Percentiles rank a stretch among this genome's conserved stretches.
Evolutionary conservation across 2,888 invertebrate species (phyloP).

Genomic region (Drosophila tripunctata): DNA sequence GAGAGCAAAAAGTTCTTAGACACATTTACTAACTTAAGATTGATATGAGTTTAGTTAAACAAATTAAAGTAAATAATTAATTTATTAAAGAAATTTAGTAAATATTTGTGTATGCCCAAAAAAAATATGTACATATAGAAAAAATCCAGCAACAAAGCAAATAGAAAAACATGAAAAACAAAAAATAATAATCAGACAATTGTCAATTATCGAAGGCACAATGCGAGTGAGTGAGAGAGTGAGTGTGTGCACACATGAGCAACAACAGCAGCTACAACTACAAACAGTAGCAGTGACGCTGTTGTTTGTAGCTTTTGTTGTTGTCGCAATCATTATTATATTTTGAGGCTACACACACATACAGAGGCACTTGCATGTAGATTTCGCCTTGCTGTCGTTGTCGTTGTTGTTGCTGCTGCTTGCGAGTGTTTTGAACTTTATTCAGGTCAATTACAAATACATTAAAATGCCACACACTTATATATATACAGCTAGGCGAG

Average conservation of each 20-base stretch:
- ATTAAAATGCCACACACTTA: constrained; percentile 77
- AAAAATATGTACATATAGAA: no score
- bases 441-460: constrained; percentile 84
- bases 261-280: constrained; percentile 40
- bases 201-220: constrained; percentile 74
- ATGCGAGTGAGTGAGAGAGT: constrained; percentile 1
- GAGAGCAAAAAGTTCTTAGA: no score
- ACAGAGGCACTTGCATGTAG: constrained; percentile 64
- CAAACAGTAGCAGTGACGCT: constrained; percentile 37
- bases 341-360: constrained; percentile 73
- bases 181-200: constrained; percentile 70
- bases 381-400: constrained; percentile 74
- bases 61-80: no score
- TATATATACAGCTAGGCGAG: constrained; percentile 27
- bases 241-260: constrained; percentile 9
- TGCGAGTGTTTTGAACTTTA: constrained; percentile 83
- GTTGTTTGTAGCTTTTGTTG: constrained; percentile 48
- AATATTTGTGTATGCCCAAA: constrained; percentile 1
- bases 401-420: constrained; percentile 34
- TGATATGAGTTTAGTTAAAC: no score
- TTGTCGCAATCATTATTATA: constrained; percentile 80
- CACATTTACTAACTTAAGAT: no score
- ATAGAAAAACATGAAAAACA: constrained; percentile 6
- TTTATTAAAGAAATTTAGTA: no score
- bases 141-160: constrained; percentile 29